Evolutionary conservation across 2,888 invertebrate genomes (phyloP), one percentile per base, ranked within the genome.

Genomic region (Napeogenes inachia): DNA sequence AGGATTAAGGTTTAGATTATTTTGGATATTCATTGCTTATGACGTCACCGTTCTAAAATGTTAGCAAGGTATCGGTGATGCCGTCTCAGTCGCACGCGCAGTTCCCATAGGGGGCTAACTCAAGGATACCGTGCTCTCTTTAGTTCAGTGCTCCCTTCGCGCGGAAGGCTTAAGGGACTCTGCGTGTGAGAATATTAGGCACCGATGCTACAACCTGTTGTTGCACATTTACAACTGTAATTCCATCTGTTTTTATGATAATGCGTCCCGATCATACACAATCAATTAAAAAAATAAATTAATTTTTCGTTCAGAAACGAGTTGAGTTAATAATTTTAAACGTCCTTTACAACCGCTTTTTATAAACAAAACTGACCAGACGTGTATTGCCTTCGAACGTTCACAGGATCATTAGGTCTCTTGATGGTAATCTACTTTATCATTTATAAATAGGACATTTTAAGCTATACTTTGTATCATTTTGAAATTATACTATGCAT

Each of bases 101-200:
- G 78, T 82, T 87, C 81, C 80, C 81, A 84, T 77, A 81, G 81
- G 80, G 75, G 78, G 77, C 74, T 74, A 73, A 78, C 77, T 84
- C 87, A 88, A 89, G 89, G 87, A 88, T 87, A 80, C 77, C 74
- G 81, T 80, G 81, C 82, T 78, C 81, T 84, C 82, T 76, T 83
- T 82, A 84, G 89, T 89, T 89, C 87, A 88, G 78, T 88, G 88
- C 82, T 83, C 87, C 80, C 85, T 71, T 66, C 77, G 35, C 75
- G 71, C 70, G 73, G 81, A 85, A 84, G 83, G 83, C 84, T 83
- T 79, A 78, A 63, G 58, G 57, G 58, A 54, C 59, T 66, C 42
- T 42, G 42, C 61, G 54, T 57, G 55, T 65, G 60, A 61, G 60
- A 65, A 60, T 62, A 62, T 69, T 64, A 56, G 64, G 62, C 59